Evolutionary conservation across 2,888 invertebrate genomes (phyloP), one percentile per base, ranked within the genome.

Genomic region (Drosophila koepferae): DNA sequence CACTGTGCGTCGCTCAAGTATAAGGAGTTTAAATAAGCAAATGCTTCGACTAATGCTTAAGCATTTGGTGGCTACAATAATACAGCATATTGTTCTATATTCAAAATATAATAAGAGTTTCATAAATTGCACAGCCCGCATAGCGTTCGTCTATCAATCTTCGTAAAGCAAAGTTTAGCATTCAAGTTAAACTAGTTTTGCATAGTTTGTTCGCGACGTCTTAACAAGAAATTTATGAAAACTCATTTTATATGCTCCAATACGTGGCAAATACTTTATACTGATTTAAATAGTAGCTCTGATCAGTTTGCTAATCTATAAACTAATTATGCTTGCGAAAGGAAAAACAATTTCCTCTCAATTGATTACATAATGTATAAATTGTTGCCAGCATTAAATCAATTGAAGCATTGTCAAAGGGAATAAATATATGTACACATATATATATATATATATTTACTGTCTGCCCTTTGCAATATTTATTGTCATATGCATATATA

Each of bases 151-250:
- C 75, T 56, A 76, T 76, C 60, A 75, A 61, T 75, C 69, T 62
- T 59, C 14, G 16, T 6, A 9, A 23, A 53, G 10, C 7, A 18
- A 40, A 46, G 23, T 23, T 38, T 16, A 41, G 31, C 23, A 36
- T 58, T 61, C 61, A n/a, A 44, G 56, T 61, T 28, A 18, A 80
- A 76, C 75, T 74, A 43, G 80, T 67, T 78, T 46, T 23, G n/a
- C 59, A 76, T 49, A 54, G 36, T 56, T 58, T 18, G 16, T 34
- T 20, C 14, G 10, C 12, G 18, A 12, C 28, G 31, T n/a, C 36
- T 34, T 53, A 43, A 38, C 34, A 55, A 68, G n/a, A 44, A 38
- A 53, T 69, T 40, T 69, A 66, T 66, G 20, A 46, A 69, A 54
- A 69, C 34, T 38, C 20, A 41, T 68, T 68, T 46, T 43, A 44